phyloP scores from a whole-genome alignment of 1,140 invertebrate genomes.

The Heliconius hewitsoni region DNA sequence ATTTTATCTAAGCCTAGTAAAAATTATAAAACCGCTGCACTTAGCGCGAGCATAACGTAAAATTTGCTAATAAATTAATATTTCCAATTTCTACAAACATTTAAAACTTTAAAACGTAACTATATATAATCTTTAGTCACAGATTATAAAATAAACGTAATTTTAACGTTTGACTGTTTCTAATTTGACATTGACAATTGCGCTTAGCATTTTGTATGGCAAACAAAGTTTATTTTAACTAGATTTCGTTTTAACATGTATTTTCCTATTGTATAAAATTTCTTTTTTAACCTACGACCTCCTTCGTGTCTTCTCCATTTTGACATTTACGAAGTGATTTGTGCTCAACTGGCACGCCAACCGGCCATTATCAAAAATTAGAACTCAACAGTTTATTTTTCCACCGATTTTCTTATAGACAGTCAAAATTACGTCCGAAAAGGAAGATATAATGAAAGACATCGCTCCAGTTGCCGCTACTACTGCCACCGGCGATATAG shows the following conservation, averaged over 20 bases:
- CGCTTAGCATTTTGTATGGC: not conserved
- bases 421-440: constrained; percentile 25
- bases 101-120: not conserved
- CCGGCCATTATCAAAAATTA: too few species aligned
- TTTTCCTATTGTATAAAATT: too few species aligned
- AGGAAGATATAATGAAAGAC: constrained; percentile 73
- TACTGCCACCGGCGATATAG: constrained; percentile 83
- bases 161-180: not conserved
- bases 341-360: too few species aligned
- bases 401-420: constrained; percentile 42
- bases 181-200: constrained; percentile 13
- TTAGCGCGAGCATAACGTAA: not conserved
- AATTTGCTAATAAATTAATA: not conserved
- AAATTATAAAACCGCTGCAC: not conserved
- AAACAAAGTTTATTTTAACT: not conserved
- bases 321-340: too few species aligned
- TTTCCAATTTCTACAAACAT: not conserved
- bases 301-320: too few species aligned
- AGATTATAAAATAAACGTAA: not conserved
- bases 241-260: too few species aligned
- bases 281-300: too few species aligned
- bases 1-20: constrained; percentile 3
- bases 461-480: not conserved
- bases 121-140: not conserved
- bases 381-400: constrained; percentile 4